These are phyloP conservation scores for Pollenia amentaria DNA, from an alignment of 2,888 invertebrate species.

Conservation along the genomic window DNA sequence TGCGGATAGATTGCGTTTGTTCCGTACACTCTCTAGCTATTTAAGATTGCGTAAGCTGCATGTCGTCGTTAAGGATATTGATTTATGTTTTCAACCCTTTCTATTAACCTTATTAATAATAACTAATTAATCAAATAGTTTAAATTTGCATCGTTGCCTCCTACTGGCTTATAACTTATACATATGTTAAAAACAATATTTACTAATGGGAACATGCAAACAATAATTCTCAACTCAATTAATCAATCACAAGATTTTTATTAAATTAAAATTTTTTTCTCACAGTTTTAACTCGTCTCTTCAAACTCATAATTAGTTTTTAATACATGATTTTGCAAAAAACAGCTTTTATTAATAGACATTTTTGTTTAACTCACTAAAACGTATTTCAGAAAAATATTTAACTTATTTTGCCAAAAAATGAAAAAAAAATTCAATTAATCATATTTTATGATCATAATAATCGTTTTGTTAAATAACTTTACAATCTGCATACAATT, in stretches of 20 bases:
- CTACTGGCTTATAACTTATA: neutral
- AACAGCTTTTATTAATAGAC: neutral
- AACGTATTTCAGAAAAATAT: slow-evolving; percentile 4
- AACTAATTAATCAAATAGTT: too few species aligned
- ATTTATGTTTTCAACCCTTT: too few species aligned
- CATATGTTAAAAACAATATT: neutral
- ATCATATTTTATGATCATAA: slow-evolving; percentile 38
- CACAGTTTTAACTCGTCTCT: neutral
- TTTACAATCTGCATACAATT: slow-evolving; percentile 36
- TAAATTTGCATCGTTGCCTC: too few species aligned
- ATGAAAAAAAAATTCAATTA: slow-evolving; percentile 40
- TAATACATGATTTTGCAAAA: slow-evolving; percentile 46
- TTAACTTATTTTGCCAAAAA: slow-evolving; percentile 13
- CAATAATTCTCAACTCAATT: slow-evolving; percentile 5
- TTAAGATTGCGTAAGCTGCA: too few species aligned
- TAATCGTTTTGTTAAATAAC: slow-evolving; percentile 25
- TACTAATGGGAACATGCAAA: neutral
- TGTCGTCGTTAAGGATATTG: too few species aligned
- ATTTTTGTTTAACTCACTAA: slow-evolving; percentile 9
- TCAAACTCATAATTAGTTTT: slow-evolving; percentile 41
- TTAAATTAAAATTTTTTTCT: neutral
- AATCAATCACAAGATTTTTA: slow-evolving; percentile 8
- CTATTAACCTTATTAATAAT: too few species aligned
- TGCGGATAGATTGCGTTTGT: too few species aligned
- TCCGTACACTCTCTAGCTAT: too few species aligned